These are phyloP conservation scores for Montipora efflorescens DNA, from an alignment of 64 coral and sea anemone species.

Conservation along the genomic window DNA sequence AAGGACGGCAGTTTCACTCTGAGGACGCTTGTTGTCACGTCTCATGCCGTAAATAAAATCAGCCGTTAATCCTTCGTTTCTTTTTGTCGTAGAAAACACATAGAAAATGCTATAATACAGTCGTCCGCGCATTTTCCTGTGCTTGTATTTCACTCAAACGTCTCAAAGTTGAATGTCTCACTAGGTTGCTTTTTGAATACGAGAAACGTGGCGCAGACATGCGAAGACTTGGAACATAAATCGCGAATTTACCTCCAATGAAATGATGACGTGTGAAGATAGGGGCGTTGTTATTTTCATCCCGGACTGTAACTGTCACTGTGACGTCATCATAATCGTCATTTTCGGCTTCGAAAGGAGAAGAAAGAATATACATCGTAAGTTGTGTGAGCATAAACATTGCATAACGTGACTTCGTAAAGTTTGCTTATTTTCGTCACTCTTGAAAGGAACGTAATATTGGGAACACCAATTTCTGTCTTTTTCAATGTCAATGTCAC, in stretches of 20 bases:
- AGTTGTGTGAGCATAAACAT: not conserved
- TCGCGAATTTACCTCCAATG: not conserved
- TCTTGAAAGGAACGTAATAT: no score
- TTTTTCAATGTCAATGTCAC: not conserved
- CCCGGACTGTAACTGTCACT: constrained; percentile 15
- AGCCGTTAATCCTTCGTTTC: no score
- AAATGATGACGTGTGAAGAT: constrained; percentile 7
- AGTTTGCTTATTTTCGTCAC: no score
- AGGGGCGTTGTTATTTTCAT: constrained; percentile 47
- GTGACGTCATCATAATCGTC: constrained; percentile 14
- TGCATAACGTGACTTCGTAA: no score
- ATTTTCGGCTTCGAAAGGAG: not conserved
- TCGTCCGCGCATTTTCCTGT: no score
- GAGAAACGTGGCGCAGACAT: not conserved
- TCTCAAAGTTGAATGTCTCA: no score
- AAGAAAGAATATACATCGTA: not conserved
- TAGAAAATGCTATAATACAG: no score
- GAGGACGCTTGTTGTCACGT: no score
- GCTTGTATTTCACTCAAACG: no score
- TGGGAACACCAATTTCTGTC: not conserved
- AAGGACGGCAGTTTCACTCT: no score
- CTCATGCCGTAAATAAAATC: no score
- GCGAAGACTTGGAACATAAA: not conserved
- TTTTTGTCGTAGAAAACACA: no score
- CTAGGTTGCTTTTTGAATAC: not conserved